Evolutionary conservation across 2,888 invertebrate genomes (phyloP), one percentile per base, ranked within the genome.

Genomic region (Busseola fusca): DNA sequence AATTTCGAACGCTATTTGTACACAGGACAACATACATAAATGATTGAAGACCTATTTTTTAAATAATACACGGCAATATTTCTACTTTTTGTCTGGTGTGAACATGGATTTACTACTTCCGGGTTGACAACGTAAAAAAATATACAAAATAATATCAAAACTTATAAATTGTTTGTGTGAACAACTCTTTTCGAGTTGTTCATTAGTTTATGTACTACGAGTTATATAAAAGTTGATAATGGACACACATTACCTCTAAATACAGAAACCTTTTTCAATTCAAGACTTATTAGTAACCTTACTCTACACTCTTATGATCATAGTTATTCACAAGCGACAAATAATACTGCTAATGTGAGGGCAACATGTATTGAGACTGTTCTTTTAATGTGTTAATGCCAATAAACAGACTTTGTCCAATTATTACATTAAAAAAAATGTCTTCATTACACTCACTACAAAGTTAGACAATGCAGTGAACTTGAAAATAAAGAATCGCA

Each of bases 1-100:
- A 85, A 87, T 87, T 88, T 89, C 89, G 90, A 92, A 90, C 83
- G 86, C 89, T 91, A 91, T 94, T 95, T 95, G 94, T 95, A 95
- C 95, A 94, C 89, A 89, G 90, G 91, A 91, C 87, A 89, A 89
- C 87, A 88, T 87, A 90, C 87, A 88, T 83, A 88, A 87, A 89
- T 82, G 63, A 79, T 80, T 82, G 82, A 78, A 81, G 75, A 82
- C 75, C 75, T 83, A 83, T 84, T 79, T 83, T 77, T 84, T 81
- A 86, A 84, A 82, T 84, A 86, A 84, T 86, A 88, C 82, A 87
- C 74, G 73, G 78, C 72, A 77, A 80, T 84, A 86, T 89, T 91
- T 88, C 93, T 92, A 92, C 86, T 91, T 91, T 92, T 90, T 86
- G 73, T 91, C 90, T 91, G 92, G 92, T 93, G 93, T 90, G 91